These are phyloP conservation scores for Campaea margaritaria DNA, from an alignment of 2,888 invertebrate species.

Conservation along the genomic window DNA sequence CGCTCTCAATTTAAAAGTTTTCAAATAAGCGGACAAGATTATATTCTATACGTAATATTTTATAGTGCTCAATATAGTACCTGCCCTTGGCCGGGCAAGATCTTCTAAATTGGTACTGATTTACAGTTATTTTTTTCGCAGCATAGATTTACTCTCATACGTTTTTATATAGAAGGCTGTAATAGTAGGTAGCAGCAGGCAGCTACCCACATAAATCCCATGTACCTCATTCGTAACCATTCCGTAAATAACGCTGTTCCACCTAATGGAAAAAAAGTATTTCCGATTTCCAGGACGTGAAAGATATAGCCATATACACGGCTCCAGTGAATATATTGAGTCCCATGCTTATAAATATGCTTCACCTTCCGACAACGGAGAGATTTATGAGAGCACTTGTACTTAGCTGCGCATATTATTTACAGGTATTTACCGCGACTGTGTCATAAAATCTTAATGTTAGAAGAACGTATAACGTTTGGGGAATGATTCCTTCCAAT, in stretches of 20 bases:
- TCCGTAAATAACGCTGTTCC: conserved; percentile 23
- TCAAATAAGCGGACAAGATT: not conserved
- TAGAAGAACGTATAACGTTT: conserved; percentile 2
- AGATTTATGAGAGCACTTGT: conserved; percentile 87
- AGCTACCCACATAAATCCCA: not conserved
- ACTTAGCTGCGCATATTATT: conserved; percentile 86
- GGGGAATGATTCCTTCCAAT: too few species aligned
- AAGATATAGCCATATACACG: conserved; percentile 83
- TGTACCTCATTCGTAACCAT: conserved; percentile 17
- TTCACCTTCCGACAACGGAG: conserved; percentile 86
- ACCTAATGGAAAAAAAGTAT: conserved; percentile 33
- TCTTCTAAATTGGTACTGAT: too few species aligned
- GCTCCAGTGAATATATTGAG: conserved; percentile 82
- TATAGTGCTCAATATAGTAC: too few species aligned
- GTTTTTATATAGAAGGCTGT: not conserved
- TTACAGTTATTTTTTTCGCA: too few species aligned
- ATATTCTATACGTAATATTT: too few species aligned
- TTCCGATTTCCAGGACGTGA: conserved; percentile 67
- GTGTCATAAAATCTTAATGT: conserved; percentile 27
- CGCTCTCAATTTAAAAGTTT: not conserved
- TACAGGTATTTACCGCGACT: conserved; percentile 73
- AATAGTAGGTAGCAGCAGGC: not conserved
- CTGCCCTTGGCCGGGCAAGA: too few species aligned
- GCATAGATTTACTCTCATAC: not conserved
- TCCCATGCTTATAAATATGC: conserved; percentile 85